Evolutionary conservation across 2,797 vertebrate species (phyloP).

Genomic region (Protonibea diacanthus): DNA sequence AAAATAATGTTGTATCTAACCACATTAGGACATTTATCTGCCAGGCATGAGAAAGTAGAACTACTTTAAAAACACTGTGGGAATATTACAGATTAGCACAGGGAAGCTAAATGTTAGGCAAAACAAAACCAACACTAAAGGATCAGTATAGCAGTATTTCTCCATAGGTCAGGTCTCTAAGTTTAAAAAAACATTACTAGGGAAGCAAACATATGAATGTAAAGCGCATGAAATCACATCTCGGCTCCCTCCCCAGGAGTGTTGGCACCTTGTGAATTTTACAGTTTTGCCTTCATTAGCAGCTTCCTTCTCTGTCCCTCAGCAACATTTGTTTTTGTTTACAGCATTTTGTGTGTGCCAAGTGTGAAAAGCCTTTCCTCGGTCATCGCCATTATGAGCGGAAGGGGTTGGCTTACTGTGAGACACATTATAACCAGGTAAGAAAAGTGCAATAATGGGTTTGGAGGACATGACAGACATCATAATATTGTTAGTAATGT

Average conservation of each 20-base stretch:
- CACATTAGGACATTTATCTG: slow-evolving; percentile 19
- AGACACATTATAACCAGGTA: slow-evolving; percentile 99
- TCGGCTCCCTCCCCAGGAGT: neutral
- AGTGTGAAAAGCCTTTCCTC: slow-evolving; percentile 97
- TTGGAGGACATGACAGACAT: neutral
- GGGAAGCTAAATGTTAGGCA: no score
- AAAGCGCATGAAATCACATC: slow-evolving; percentile 28
- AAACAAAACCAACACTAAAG: neutral
- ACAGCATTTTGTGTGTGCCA: slow-evolving; percentile 88
- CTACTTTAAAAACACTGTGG: slow-evolving; percentile 15
- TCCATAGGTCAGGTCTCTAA: neutral
- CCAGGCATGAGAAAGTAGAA: slow-evolving; percentile 1
- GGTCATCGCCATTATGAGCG: slow-evolving; percentile 99
- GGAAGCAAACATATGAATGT: slow-evolving; percentile 7
- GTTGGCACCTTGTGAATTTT: slow-evolving; percentile 12
- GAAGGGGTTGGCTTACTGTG: slow-evolving; percentile 97
- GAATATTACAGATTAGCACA: neutral
- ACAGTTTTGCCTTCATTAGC: neutral
- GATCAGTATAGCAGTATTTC: neutral
- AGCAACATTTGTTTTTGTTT: slow-evolving; percentile 61
- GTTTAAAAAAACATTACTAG: neutral
- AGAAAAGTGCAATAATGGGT: slow-evolving; percentile 20
- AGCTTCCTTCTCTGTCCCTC: neutral
- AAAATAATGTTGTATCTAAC: slow-evolving; percentile 32
- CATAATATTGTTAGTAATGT: neutral